Evolutionary conservation across 2,797 vertebrate genomes (phyloP), one percentile per base, ranked within the genome.

Genomic region (Macrochelys suwanniensis): DNA sequence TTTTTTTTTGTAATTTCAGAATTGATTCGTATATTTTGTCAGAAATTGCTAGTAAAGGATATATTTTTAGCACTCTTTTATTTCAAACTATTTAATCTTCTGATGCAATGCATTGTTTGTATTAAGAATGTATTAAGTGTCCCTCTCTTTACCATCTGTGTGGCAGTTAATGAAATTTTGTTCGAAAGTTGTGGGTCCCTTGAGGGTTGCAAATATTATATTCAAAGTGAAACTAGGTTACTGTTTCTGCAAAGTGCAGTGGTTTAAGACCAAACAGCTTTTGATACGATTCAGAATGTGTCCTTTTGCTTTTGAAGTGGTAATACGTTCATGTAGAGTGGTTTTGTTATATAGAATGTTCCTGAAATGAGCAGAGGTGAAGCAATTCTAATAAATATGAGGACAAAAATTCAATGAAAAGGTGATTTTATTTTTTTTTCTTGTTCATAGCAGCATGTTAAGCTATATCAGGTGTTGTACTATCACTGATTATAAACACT

Each of bases 281-380:
- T 89, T 94, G 95, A 95, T 97, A 95, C 94, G 93, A 95, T 82
- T 96, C 90, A 15, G 54, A 97, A 93, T 86, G 82, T 92, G 78
- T 91, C 57, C 94, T 33, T 54, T 92, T 89, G 91, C 97, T 97
- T 92, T 98, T 98, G 97, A 98, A 98, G 98, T 98, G 97, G 97
- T 96, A 28, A 50, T 33, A 59, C 85, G 89, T 92, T 96, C 88
- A 65, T 93, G 91, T 57, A 13, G 33, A 92, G 94, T 81, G 96
- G 93, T 97, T 85, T 87, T 98, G 28, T 92, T 79, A 5, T 82
- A 93, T 93, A 65, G 93, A 93, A 61, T 78, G 49, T 92, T 94
- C 93, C 91, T 89, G 77, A 82, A 61, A 42, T 45, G 81, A 96
- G 89, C 89, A 80, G 88, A 77, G 92, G 85, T 74, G 92, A 89